Base-by-base conservation (phyloP, 2,113 vertebrate genomes). In the Saguinus imperator region DNA sequence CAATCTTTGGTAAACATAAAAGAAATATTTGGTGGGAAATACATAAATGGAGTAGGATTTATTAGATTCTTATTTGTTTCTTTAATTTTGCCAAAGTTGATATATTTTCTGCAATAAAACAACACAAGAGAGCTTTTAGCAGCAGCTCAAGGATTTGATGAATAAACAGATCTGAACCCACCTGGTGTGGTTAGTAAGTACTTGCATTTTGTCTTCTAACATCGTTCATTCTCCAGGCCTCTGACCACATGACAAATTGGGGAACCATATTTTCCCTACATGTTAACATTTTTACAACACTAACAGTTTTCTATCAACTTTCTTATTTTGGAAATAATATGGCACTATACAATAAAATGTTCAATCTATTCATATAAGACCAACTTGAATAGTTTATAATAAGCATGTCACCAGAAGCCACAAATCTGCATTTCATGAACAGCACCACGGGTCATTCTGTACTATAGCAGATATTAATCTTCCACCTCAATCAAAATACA, bases 301-400 rank as follows among this genome's bases (percentile, higher is more conserved):
- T 18, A 91, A 77, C 23, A 52, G 61, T 37, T 45, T 4, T 43
- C 32, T 50, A 37, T 70, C 73, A 29, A 16, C 27, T 88, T 93
- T 93, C 52, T 91, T 68, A 64, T 57, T 73, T 73, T 40, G n/a
- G 40, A 93, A 96, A 86, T 17, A 96, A 45, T 82, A 57, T 27
- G 27, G 21, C 45, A 32, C 27, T 84, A 4, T 27, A 87, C 37
- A 92, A 55, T 84, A 57, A 81, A 70, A 35, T 88, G 40, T 72
- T 84, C 91, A 89, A 81, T 83, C 50, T 25, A 37, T 83, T 68
- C 18, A 37, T 23, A 32, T 52, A 77, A 79, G 16, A 72, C 25
- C 23, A 35, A n/a, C 16, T 25, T 35, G 37, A 77, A 61, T 55
- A 77, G 21, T 76, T 89, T 72, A 87, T 95, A 90, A 66, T 5